Evolutionary conservation across 2,888 invertebrate genomes (phyloP).

Genomic region (Cheilosia soror): DNA sequence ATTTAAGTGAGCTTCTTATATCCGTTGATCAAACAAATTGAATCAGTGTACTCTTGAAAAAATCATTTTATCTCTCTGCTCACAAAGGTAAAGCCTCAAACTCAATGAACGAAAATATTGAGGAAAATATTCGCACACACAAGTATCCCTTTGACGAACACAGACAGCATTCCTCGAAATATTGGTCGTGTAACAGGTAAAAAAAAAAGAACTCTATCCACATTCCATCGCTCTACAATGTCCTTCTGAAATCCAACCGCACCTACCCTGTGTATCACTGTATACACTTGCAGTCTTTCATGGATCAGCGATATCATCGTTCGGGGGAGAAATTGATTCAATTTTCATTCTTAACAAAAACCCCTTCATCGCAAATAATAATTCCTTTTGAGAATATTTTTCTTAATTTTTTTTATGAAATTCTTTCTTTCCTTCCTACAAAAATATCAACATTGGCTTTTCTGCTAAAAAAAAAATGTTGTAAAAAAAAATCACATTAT

Average conservation of each 20-base stretch:
- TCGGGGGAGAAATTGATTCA: slow-evolving; percentile 64
- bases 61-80: slow-evolving; percentile 54
- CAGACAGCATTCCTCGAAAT: background rate
- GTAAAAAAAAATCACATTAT: slow-evolving; percentile 35
- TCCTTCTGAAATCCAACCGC: background rate
- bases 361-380: slow-evolving; percentile 53
- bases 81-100: slow-evolving; percentile 50
- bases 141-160: slow-evolving; percentile 7
- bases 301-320: slow-evolving; percentile 43
- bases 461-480: slow-evolving; percentile 23
- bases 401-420: slow-evolving; percentile 41
- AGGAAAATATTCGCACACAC: slow-evolving; percentile 28
- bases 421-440: slow-evolving; percentile 23
- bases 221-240: slow-evolving; percentile 48
- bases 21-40: slow-evolving; percentile 59
- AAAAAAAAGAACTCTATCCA: slow-evolving; percentile 25
- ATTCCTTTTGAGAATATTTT: slow-evolving; percentile 45
- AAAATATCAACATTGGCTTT: background rate
- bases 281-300: slow-evolving; percentile 48
- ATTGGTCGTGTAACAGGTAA: slow-evolving; percentile 59
- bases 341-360: slow-evolving; percentile 44
- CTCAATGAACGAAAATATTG: slow-evolving; percentile 43
- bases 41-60: slow-evolving; percentile 66
- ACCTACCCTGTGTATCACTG: slow-evolving; percentile 25
- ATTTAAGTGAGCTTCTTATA: slow-evolving; percentile 43